Evolutionary conservation across 1,140 invertebrate species (phyloP), one percentile per base, ranked within the genome.

Genomic region (Bradynema listronoti): DNA sequence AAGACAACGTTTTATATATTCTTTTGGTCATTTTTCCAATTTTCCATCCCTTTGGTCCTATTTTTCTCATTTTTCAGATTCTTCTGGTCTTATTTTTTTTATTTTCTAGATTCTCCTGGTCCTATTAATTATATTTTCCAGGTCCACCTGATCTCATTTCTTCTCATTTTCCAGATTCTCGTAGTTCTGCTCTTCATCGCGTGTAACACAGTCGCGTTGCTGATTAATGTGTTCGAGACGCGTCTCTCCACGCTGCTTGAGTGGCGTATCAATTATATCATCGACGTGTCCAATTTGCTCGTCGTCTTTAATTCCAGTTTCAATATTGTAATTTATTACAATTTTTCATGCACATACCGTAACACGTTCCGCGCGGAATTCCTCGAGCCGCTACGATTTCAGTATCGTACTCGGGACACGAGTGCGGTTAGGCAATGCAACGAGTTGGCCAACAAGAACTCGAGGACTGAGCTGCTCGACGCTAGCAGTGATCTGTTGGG

Each of bases 231-330:
- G 16, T 76, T 73, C 24, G 75, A 77, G 41, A 58, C 33, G 27
- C 51, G 61, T 30, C 58, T 78, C 14, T 63, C 64, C 16, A 58
- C 50, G 11, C 36, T 59, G 11, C 43, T 78, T 7, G 61, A 56
- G 9, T 64, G 57, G 55, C 59, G 66, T 1, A 65, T 76, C 41
- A 78, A 76, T 41, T 76, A 78, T 41, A 66, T 76, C 16, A 76
- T 78, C 29, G 74, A 76, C 56, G 53, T 70, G 6, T 70, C 69
- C 16, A 76, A 76, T 49, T 55, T 76, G 19, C 63, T 76, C 7
- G 75, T 78, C 16, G 75, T 78, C 11, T 76, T 76, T 55, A 76
- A 78, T 53, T 76, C 75, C 3, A 70, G 67, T 39, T 70, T 70
- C 43, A 71, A 74, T 51, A 62, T 75, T 51, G 55, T 69, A 33